phyloP scores from a whole-genome alignment of 2,113 vertebrate genomes.

The Lampris incognitus region DNA sequence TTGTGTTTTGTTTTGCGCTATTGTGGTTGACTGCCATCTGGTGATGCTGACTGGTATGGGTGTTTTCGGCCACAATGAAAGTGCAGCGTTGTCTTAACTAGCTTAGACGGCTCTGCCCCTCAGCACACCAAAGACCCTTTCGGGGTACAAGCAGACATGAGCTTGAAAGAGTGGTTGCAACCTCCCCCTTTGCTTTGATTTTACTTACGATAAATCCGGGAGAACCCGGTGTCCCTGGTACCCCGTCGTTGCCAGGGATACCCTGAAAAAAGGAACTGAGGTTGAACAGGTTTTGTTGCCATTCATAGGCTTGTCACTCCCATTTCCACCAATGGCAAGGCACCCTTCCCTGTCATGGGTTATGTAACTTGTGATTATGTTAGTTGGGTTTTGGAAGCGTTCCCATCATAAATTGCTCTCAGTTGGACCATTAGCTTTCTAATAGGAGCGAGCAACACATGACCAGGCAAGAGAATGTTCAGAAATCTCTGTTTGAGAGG shows the following conservation, averaged over 20 bases:
- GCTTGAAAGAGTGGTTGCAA: slow-evolving; percentile 21
- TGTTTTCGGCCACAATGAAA: no score
- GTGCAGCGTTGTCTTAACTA: not conserved
- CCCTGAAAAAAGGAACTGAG: slow-evolving; percentile 89
- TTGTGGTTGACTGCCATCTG: no score
- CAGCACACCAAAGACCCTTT: not conserved
- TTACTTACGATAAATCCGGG: slow-evolving; percentile 89
- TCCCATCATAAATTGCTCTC: slow-evolving; percentile 15
- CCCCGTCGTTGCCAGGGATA: slow-evolving; percentile 91
- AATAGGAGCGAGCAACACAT: slow-evolving; percentile 57
- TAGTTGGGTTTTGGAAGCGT: slow-evolving; percentile 27
- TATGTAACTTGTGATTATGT: slow-evolving; percentile 28
- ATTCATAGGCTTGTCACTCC: slow-evolving; percentile 71
- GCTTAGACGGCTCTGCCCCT: not conserved
- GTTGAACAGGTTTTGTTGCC: slow-evolving; percentile 80
- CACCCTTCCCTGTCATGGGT: slow-evolving; percentile 56
- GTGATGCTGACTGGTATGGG: no score
- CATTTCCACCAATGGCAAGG: slow-evolving; percentile 69
- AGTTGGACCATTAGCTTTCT: slow-evolving; percentile 32
- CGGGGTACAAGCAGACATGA: slow-evolving; percentile 16
- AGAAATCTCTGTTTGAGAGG: slow-evolving; percentile 56
- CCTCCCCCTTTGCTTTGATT: slow-evolving; percentile 57
- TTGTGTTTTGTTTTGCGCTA: no score
- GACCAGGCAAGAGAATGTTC: slow-evolving; percentile 69
- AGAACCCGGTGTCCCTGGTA: slow-evolving; percentile 90